Percentiles rank a stretch among this genome's conserved stretches.
phyloP scores from a whole-genome alignment of 2,797 vertebrate species.

The Amniataba percoides region DNA sequence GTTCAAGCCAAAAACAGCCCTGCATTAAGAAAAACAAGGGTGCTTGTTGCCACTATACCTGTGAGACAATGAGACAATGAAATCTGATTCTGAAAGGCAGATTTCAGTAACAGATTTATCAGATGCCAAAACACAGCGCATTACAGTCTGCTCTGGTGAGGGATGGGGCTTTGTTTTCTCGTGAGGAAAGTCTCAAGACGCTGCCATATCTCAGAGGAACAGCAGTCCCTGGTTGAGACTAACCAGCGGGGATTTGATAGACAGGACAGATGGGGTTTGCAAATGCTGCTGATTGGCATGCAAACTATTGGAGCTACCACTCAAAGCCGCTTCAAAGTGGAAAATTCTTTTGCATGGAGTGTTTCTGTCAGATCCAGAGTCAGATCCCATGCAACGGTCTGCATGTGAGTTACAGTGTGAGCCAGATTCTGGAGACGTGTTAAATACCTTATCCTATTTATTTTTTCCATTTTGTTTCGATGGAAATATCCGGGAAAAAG shows the following conservation, averaged over 20 bases:
- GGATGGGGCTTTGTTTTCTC: neutral
- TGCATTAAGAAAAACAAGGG: neutral
- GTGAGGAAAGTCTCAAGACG: slow-evolving; percentile 10
- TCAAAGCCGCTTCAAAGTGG: slow-evolving; percentile 15
- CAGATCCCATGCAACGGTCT: slow-evolving; percentile 9
- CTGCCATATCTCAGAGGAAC: neutral
- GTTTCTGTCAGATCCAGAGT: slow-evolving; percentile 20
- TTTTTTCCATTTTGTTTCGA: slow-evolving; percentile 72
- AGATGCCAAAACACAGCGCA: no score
- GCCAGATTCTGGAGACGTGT: slow-evolving; percentile 25
- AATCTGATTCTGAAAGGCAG: neutral
- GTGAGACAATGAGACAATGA: neutral
- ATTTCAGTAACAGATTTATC: neutral
- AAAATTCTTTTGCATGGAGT: slow-evolving; percentile 13
- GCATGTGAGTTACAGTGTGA: slow-evolving; percentile 10
- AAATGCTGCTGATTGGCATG: neutral
- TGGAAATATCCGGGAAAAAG: slow-evolving; percentile 55
- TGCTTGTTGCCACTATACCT: neutral
- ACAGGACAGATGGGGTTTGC: neutral
- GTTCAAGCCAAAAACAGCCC: neutral
- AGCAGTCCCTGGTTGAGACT: slow-evolving; percentile 8
- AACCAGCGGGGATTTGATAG: neutral
- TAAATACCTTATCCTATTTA: slow-evolving; percentile 50
- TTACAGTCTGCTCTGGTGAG: no score
- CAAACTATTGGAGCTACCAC: neutral